These are phyloP conservation scores for Drosophila hydei DNA, from an alignment of 1,140 invertebrate genomes.

Conservation along the genomic window DNA sequence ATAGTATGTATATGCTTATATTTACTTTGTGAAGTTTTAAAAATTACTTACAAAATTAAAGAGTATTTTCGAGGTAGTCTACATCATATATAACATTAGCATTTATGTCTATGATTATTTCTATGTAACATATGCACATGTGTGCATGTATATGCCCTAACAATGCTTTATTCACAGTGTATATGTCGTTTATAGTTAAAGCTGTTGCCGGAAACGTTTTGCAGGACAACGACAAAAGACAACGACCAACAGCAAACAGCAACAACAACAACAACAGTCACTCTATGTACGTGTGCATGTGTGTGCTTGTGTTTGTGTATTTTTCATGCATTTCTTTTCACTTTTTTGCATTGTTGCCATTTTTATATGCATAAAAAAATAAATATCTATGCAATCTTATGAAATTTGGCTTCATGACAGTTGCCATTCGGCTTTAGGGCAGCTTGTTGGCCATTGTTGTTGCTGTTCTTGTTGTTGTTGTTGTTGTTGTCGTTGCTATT, in stretches of 20 bases:
- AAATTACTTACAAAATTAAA: no score
- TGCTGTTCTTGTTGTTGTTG: slow-evolving; percentile 25
- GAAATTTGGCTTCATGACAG: slow-evolving; percentile 70
- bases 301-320: not conserved
- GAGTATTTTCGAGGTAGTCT: no score
- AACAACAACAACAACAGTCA: not conserved
- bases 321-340: slow-evolving; percentile 6
- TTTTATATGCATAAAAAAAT: slow-evolving; percentile 20
- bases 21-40: no score
- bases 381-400: slow-evolving; percentile 60
- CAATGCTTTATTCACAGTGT: not conserved
- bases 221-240: slow-evolving; percentile 16
- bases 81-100: no score
- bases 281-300: not conserved
- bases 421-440: slow-evolving; percentile 59
- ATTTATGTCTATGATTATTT: no score
- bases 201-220: slow-evolving; percentile 53
- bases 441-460: slow-evolving; percentile 20
- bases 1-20: no score
- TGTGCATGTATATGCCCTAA: not conserved
- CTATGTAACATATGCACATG: no score
- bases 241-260: not conserved
- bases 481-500: slow-evolving; percentile 27
- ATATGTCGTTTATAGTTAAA: not conserved
- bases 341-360: slow-evolving; percentile 12